These are phyloP conservation scores for Sebastes variabilis DNA, from an alignment of 2,797 vertebrate species.

Conservation along the genomic window DNA sequence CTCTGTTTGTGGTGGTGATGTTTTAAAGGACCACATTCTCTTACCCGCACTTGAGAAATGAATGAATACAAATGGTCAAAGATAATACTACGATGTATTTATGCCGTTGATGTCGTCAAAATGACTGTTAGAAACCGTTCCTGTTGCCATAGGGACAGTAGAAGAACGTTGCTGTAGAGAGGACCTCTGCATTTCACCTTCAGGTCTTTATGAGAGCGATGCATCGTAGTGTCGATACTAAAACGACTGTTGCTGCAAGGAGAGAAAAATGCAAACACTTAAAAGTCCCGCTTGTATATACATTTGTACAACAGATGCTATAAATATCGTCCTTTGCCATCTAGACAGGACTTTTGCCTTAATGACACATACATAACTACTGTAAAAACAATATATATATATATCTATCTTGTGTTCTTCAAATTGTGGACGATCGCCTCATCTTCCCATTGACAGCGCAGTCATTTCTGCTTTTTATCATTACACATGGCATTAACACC, in stretches of 20 bases:
- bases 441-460: constrained; percentile 22
- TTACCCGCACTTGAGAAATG: constrained; percentile 51
- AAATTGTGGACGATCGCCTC: constrained; percentile 11
- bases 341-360: constrained; percentile 59
- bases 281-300: constrained; percentile 5
- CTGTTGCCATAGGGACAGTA: constrained; percentile 69
- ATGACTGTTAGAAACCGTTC: constrained; percentile 42
- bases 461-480: constrained; percentile 40
- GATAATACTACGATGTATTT: constrained; percentile 41
- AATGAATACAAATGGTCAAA: constrained; percentile 41
- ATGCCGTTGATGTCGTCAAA: constrained; percentile 32
- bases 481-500: constrained; percentile 4
- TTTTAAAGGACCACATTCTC: constrained; percentile 34
- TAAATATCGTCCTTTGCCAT: constrained; percentile 43
- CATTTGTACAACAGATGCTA: constrained; percentile 33
- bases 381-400: constrained; percentile 8
- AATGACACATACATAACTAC: constrained; percentile 40
- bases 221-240: neutral
- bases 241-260: neutral
- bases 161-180: constrained; percentile 56
- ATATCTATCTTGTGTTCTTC: constrained; percentile 30
- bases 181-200: constrained; percentile 53
- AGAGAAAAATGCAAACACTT: neutral
- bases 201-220: constrained; percentile 11
- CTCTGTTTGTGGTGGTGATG: constrained; percentile 53